Conservation (phyloP, 2,113 vertebrate species). For the Opisthocomus hoazin region DNA sequence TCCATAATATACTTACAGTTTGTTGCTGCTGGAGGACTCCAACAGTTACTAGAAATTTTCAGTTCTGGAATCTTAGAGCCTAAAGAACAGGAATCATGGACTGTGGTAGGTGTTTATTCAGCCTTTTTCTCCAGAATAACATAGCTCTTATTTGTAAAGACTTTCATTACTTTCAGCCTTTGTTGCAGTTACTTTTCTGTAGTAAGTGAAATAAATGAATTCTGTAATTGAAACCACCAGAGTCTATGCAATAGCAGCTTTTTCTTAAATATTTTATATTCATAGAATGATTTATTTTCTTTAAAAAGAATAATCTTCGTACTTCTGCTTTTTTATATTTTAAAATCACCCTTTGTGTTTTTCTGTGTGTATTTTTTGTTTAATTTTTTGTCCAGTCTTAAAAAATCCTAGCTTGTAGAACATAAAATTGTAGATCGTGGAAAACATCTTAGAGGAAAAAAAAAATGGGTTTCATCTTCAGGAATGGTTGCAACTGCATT, state of each 20-base stretch:
- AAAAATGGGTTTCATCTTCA: not conserved
- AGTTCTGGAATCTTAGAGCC: slow-evolving; percentile 96
- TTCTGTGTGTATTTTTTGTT: rapidly evolving
- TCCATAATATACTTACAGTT: slow-evolving; percentile 76
- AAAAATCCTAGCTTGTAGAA: not conserved
- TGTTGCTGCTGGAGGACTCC: slow-evolving; percentile 95
- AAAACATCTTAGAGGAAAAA: not conserved
- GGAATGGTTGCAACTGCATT: not conserved
- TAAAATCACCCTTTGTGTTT: not conserved
- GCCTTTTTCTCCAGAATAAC: not conserved
- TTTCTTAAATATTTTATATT: not conserved
- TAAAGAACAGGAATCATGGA: slow-evolving; percentile 96
- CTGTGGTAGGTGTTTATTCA: slow-evolving; percentile 83
- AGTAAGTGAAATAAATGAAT: not conserved
- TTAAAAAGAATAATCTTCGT: not conserved
- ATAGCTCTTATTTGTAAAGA: not conserved
- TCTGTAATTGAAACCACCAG: not conserved
- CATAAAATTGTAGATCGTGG: not conserved
- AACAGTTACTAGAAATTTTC: slow-evolving; percentile 95
- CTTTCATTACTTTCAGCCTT: not conserved
- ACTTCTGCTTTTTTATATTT: not conserved
- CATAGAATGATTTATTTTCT: not conserved
- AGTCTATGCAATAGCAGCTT: not conserved
- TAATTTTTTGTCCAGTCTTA: not conserved
- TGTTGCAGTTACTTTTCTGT: not conserved